Evolutionary conservation across 2,888 invertebrate species (phyloP), one percentile per base, ranked within the genome.

Genomic region (Pterostichus madidus): DNA sequence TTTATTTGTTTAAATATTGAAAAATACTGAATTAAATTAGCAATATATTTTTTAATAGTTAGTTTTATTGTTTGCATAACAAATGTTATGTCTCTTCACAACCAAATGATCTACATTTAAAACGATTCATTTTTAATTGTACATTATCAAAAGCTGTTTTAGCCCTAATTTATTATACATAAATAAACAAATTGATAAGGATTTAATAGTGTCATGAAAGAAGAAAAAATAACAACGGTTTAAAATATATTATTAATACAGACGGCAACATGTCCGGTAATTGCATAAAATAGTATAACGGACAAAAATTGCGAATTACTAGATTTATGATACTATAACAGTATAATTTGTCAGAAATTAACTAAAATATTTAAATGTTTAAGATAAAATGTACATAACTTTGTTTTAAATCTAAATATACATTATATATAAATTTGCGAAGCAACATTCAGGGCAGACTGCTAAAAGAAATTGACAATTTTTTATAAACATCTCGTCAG

Each of bases 101-200:
- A 80, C 80, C 71, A 80, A 80, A 80, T 79, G 13, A 15, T 68
- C 80, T 80, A 80, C 64, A 80, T 71, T 80, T 79, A 61, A 78
- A 78, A 61, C 52, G 31, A 44, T 49, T 75, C 31, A 44, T 11
- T 61, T 59, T 64, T 49, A 49, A 64, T 35, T 76, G 76, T 76
- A 39, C 39, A 49, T 44, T 61, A 78, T 61, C 61, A 61, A 46
- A 78, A 78, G 6, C 59, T 59, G 59, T 56, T 35, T 61, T 59
- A 46, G 59, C 46, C 52, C 78, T 78, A 49, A n/a, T 49, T 49
- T 49, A 49, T 4, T 49, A 49, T 49, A 49, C 49, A 5, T 13
- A 49, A 49, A 49, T 49, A 3, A 49, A 49, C 49, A 11, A 49
- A 49, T 11, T 49, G 2, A 49, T 49, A n/a, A 46, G 17, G 31